Evolutionary conservation across 2,113 vertebrate species (phyloP), one percentile per base, ranked within the genome.

Genomic region (Macaca nemestrina): DNA sequence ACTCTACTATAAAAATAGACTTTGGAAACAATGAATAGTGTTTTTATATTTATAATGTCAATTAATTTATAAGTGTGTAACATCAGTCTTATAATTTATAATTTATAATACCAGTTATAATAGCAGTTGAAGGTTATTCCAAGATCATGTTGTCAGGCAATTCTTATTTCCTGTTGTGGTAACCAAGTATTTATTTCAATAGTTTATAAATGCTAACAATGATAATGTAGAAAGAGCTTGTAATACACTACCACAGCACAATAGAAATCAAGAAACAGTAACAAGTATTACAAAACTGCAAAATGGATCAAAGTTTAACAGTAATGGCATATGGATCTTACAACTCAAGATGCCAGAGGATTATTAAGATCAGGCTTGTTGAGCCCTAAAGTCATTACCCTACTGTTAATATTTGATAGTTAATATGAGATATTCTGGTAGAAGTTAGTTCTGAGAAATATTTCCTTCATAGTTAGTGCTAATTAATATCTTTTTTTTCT

Each of bases 211-310:
- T 61, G 72, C 55, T 94, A 72, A 81, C 22, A 95, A 73, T 94
- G 32, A 32, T 82, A 79, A 88, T 64, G 20, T 67, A 67, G 48
- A n/a, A 82, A 93, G n/a, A 72, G 3, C 67, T 72, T 50, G 2
- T 55, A 73, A 50, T 43, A 18, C 13, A n/a, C 2, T 9, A 64
- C 6, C 20, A 35, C 13, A 67, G 23, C 30, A 14, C 55, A 43
- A 90, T 48, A 85, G 64, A 95, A 95, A 68, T 50, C 35, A 90
- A 83, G 82, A 88, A 92, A 84, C 38, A 67, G 18, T 45, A 45
- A 17, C 40, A 80, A 20, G n/a, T 68, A 84, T 73, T 43, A 72
- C 27, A 85, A 81, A 38, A 94, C 88, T 27, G 25, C 45, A 90
- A 80, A 95, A 70, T 32, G 22, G 27, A 94, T 23, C 43, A 94